These are phyloP conservation scores for Kobus ellipsiprymnus DNA, from an alignment of 2,113 vertebrate species.

Conservation along the genomic window DNA sequence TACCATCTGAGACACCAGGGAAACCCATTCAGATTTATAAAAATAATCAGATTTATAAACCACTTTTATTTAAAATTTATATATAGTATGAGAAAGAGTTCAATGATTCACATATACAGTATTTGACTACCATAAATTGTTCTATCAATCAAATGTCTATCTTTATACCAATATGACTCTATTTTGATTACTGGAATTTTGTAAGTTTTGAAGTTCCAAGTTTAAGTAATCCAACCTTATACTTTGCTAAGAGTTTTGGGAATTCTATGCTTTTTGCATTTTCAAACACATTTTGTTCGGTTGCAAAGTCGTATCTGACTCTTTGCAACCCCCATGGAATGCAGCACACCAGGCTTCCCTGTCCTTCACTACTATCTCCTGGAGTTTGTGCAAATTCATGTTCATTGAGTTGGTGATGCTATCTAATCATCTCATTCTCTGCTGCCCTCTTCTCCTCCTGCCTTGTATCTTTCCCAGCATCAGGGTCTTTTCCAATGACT, in stretches of 20 bases:
- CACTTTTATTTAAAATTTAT: background rate
- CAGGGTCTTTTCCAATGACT: background rate
- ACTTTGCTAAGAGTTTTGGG: background rate
- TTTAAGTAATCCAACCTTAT: background rate
- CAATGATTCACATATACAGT: background rate
- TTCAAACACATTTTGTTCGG: background rate
- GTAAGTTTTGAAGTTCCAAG: background rate
- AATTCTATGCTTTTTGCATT: background rate
- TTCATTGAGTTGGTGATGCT: background rate
- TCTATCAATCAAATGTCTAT: background rate
- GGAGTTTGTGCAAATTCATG: background rate
- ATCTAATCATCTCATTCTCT: background rate
- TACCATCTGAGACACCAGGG: background rate
- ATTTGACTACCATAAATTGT: background rate
- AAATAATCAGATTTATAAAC: background rate
- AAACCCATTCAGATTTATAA: background rate
- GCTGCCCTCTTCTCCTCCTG: background rate
- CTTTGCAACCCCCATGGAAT: background rate
- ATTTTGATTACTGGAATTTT: background rate
- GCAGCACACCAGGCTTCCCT: background rate
- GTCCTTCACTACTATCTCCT: background rate
- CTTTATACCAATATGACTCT: background rate
- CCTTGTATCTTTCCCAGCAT: background rate
- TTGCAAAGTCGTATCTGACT: background rate
- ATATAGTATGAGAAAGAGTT: background rate